Conservation (phyloP, 2,888 invertebrate species). For the Calameuta pallipes region DNA sequence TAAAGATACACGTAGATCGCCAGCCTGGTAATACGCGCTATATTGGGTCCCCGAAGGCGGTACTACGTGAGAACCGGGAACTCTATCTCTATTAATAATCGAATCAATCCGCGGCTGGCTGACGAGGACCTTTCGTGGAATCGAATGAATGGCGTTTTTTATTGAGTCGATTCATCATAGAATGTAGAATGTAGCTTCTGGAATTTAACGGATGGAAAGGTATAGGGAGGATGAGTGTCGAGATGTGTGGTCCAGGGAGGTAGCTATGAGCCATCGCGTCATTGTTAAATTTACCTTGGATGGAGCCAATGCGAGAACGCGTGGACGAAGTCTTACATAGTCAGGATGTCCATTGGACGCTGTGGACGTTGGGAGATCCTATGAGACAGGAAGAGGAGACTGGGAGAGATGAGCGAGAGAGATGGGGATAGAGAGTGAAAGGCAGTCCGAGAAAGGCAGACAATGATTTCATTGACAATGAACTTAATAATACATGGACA, state of each 20-base stretch:
- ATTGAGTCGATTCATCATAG: constrained; percentile 60
- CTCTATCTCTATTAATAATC: constrained; percentile 21
- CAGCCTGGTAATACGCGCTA: neutral
- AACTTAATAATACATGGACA: constrained; percentile 24
- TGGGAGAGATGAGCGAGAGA: neutral
- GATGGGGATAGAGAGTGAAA: neutral
- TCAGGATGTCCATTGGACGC: neutral
- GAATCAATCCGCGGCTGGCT: constrained; percentile 16
- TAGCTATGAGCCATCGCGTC: constrained; percentile 41
- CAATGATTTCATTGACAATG: constrained; percentile 43
- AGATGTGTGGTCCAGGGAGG: constrained; percentile 57
- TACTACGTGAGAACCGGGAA: neutral
- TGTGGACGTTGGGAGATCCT: neutral
- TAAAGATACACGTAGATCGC: neutral
- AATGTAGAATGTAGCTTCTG: constrained; percentile 64
- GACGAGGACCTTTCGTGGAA: constrained; percentile 36
- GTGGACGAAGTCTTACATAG: neutral
- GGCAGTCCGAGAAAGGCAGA: constrained; percentile 41
- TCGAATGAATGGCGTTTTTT: constrained; percentile 30
- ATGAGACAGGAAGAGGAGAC: neutral
- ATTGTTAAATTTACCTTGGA: constrained; percentile 37
- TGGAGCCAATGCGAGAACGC: constrained; percentile 5
- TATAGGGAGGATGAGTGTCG: constrained; percentile 33
- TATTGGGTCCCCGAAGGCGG: neutral
- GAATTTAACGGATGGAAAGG: constrained; percentile 46